Conservation (phyloP, 1,140 invertebrate species). For the Diabrotica undecimpunctata region DNA sequence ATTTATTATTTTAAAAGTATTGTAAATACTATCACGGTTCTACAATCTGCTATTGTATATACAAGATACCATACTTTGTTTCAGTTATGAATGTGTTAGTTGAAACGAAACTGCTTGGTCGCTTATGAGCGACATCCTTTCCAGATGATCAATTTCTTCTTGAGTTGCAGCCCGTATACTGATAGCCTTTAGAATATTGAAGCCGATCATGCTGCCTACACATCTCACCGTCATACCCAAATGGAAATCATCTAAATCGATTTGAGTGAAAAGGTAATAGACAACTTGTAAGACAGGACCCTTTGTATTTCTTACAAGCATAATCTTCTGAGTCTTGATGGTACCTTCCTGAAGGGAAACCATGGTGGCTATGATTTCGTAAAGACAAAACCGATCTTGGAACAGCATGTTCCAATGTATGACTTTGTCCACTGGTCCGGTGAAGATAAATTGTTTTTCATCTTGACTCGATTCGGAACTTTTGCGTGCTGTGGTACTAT, state of each 20-base stretch:
- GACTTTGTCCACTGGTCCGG: slow-evolving; percentile 35
- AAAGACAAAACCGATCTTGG: slow-evolving; percentile 28
- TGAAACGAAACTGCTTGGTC: slow-evolving; percentile 31
- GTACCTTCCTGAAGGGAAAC: slow-evolving; percentile 34
- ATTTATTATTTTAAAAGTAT: no score
- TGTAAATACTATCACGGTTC: no score
- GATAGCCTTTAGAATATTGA: slow-evolving; percentile 34
- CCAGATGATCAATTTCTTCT: slow-evolving; percentile 32
- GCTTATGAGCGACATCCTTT: slow-evolving; percentile 33
- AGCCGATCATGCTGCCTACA: slow-evolving; percentile 35
- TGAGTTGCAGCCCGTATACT: slow-evolving; percentile 32
- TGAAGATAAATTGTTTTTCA: slow-evolving; percentile 29
- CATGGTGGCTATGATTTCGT: slow-evolving; percentile 37
- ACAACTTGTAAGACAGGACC: slow-evolving; percentile 37
- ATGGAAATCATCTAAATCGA: slow-evolving; percentile 37
- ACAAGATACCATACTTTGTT: no score
- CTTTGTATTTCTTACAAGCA: slow-evolving; percentile 35
- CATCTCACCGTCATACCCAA: slow-evolving; percentile 37
- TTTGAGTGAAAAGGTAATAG: slow-evolving; percentile 32
- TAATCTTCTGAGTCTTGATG: slow-evolving; percentile 31
- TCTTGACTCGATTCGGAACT: slow-evolving; percentile 13
- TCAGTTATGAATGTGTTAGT: not conserved
- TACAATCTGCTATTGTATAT: no score
- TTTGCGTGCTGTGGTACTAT: no score
- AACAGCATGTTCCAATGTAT: slow-evolving; percentile 38